Conservation (phyloP, 2,888 invertebrate genomes). For the Ephialtes manifestator region DNA sequence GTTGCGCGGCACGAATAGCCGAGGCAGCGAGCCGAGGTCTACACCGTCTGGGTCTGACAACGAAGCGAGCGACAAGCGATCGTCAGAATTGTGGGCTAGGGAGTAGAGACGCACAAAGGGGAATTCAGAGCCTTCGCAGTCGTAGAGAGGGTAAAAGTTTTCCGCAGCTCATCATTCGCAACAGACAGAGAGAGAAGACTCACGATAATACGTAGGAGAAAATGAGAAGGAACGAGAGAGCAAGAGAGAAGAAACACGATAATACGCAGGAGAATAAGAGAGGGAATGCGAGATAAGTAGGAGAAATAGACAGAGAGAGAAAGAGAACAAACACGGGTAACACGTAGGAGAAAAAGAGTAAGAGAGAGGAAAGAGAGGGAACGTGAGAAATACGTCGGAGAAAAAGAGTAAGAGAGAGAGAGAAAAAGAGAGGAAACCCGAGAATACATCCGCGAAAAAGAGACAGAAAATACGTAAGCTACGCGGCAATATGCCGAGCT, state of each 20-base stretch:
- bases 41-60: conserved; percentile 55
- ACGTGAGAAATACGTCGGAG: no score
- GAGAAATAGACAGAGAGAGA: no score
- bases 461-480: background rate
- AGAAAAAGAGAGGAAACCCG: no score
- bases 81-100: background rate
- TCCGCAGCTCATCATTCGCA: conserved; percentile 53
- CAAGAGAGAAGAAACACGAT: background rate
- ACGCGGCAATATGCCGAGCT: background rate
- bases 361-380: no score
- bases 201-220: background rate
- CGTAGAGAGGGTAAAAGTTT: conserved; percentile 64
- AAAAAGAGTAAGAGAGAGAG: no score
- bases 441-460: background rate
- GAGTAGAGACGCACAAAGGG: conserved; percentile 38
- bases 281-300: background rate
- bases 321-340: no score
- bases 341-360: no score
- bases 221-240: background rate
- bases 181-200: background rate
- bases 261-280: conserved; percentile 3
- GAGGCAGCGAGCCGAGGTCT: conserved; percentile 64
- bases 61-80: conserved; percentile 58
- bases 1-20: conserved; percentile 80
- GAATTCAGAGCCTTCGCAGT: conserved; percentile 32